Conservation (phyloP, 2,797 vertebrate genomes). For the Amblyraja radiata region DNA sequence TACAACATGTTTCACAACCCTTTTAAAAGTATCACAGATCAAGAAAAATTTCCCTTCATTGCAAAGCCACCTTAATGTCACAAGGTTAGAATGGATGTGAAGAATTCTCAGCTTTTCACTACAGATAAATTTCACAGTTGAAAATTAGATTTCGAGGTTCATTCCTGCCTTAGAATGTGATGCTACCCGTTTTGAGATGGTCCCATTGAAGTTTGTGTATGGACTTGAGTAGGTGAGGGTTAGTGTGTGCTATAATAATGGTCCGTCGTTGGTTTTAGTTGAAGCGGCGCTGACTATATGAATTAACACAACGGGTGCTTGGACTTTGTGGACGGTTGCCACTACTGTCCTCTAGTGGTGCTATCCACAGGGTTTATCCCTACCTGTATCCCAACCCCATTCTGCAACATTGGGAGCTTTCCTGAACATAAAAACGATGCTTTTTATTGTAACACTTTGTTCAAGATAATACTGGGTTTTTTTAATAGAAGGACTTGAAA, state of each 20-base stretch:
- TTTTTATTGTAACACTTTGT: neutral
- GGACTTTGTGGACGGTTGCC: neutral
- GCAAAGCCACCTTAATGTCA: too few species aligned
- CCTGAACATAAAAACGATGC: neutral
- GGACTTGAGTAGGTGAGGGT: neutral
- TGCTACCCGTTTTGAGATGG: neutral
- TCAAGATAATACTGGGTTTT: neutral
- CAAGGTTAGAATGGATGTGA: neutral
- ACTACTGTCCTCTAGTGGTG: neutral
- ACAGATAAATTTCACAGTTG: neutral
- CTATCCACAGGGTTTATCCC: neutral
- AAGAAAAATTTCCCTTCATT: too few species aligned
- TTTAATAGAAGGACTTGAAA: neutral
- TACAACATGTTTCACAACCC: neutral
- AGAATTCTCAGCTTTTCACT: neutral
- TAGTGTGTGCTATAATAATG: neutral
- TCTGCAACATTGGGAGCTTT: neutral
- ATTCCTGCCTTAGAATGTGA: neutral
- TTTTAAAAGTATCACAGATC: neutral
- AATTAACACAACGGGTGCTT: neutral
- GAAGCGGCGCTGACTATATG: neutral
- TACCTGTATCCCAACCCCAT: neutral
- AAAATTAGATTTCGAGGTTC: neutral
- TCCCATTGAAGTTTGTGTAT: neutral
- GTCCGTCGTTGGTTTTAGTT: neutral